Conservation (phyloP, 2,113 vertebrate genomes). For the Chinchilla lanigera region DNA sequence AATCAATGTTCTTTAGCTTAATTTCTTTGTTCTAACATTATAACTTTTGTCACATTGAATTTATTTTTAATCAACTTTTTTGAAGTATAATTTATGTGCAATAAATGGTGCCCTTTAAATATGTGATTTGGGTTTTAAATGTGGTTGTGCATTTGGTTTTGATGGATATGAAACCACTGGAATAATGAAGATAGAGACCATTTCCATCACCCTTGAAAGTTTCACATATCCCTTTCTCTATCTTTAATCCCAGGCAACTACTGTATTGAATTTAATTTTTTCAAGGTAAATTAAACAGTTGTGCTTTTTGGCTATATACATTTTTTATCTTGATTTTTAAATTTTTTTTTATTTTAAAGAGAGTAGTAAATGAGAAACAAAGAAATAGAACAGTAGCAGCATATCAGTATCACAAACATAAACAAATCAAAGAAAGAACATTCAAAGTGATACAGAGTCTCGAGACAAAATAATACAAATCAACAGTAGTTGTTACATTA, state of each 20-base stretch:
- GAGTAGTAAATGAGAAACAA: no score
- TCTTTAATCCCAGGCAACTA: background rate
- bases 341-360: no score
- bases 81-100: constrained; percentile 37
- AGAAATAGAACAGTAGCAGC: no score
- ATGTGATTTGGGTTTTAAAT: background rate
- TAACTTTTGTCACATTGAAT: constrained; percentile 37
- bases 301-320: no score
- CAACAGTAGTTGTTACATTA: no score
- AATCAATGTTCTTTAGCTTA: constrained; percentile 33
- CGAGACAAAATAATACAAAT: no score
- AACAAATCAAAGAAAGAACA: no score
- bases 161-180: background rate
- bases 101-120: constrained; percentile 30
- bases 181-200: background rate
- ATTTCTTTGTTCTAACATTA: constrained; percentile 46
- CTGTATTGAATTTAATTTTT: background rate
- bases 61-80: constrained; percentile 58
- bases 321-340: no score
- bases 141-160: background rate
- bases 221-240: background rate
- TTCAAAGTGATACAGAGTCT: no score
- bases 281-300: background rate
- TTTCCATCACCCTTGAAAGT: background rate
- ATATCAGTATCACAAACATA: no score